Evolutionary conservation across 2,888 invertebrate genomes (phyloP), one percentile per base, ranked within the genome.

Genomic region (Melitaea athalia): DNA sequence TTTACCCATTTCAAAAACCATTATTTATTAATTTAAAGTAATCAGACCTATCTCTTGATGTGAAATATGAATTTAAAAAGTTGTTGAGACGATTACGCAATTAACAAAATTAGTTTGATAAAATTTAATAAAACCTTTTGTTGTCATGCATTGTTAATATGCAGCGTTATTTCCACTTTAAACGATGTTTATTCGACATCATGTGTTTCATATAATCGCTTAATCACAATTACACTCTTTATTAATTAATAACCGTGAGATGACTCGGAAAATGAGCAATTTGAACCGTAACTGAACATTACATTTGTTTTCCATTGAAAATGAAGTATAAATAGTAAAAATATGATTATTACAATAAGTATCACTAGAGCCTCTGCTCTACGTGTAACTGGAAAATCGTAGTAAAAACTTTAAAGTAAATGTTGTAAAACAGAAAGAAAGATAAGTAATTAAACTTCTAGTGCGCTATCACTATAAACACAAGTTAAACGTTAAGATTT

Each of bases 191-290:
- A 55, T 55, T 55, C 33, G 8, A 7, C 33, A n/a, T 33, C 6
- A n/a, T 5, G 53, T 33, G 31, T 31, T 12, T 52, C 47, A 31
- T 33, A 31, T 33, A 31, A 55, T 14, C 53, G 53, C 53, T 55
- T 55, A 31, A 33, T 24, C 31, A 33, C 33, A 55, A 55, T 55
- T 55, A 55, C 53, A 14, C 12, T 31, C 53, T 14, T 33, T 55
- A 33, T 33, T 55, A 55, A 55, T 55, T 55, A 55, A 55, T 55
- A 31, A 31, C 53, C 0, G 53, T 14, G 52, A 33, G 53, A 55
- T 55, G 53, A 55, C 7, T 55, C 53, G 53, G 31, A 33, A 55
- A 55, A 14, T 55, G 53, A 31, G 53, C n/a, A 33, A 55, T 55
- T 33, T 12, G 12, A 12, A 24, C 11, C 52, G 24, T 12, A 52